Evolutionary conservation across 2,888 invertebrate genomes (phyloP).

Genomic region (Galeopsomyia nigrocyanea): DNA sequence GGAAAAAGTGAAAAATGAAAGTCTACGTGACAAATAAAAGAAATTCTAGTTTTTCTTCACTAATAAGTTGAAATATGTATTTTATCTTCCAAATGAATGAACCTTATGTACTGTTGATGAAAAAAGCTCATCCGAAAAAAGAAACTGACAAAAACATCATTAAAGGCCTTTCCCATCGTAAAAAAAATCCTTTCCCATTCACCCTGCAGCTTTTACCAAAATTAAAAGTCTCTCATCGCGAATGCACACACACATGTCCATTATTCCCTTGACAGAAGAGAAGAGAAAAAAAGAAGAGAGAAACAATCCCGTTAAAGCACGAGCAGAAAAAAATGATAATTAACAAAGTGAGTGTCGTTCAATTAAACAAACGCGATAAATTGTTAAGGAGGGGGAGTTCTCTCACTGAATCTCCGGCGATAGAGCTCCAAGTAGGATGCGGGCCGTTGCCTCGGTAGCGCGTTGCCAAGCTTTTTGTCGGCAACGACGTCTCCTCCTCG

Average conservation of each 20-base stretch:
- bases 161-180: constrained; percentile 3
- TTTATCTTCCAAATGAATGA: too few species aligned
- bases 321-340: not conserved
- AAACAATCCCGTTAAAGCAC: not conserved
- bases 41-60: too few species aligned
- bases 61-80: too few species aligned
- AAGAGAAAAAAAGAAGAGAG: not conserved
- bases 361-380: not conserved
- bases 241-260: not conserved
- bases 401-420: constrained; percentile 54
- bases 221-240: constrained; percentile 9
- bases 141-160: not conserved
- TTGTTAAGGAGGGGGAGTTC: not conserved
- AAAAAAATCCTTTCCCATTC: constrained; percentile 3
- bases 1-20: too few species aligned
- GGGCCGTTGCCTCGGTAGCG: constrained; percentile 47
- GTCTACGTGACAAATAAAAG: too few species aligned
- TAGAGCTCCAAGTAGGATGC: constrained; percentile 58
- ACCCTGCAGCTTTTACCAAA: constrained; percentile 16
- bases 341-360: not conserved
- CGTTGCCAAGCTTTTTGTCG: constrained; percentile 56
- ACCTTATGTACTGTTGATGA: not conserved
- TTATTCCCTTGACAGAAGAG: not conserved
- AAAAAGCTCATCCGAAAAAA: constrained; percentile 2
- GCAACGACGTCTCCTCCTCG: constrained; percentile 35